These are phyloP conservation scores for Lagocephalus sceleratus DNA, from an alignment of 2,797 vertebrate genomes.

Conservation along the genomic window DNA sequence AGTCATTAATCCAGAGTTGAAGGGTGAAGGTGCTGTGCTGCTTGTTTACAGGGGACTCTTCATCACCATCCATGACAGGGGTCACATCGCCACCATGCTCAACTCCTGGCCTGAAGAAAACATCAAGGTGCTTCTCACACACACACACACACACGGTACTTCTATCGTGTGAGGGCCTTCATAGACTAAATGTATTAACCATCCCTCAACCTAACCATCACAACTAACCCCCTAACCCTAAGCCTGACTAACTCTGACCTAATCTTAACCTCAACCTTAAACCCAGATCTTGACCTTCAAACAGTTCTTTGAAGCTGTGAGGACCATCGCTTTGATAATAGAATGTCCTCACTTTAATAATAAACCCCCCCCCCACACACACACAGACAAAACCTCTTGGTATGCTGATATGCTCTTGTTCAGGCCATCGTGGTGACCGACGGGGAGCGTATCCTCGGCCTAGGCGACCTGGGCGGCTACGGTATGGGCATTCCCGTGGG, in stretches of 20 bases:
- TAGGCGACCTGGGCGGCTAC: slow-evolving; percentile 93
- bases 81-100: slow-evolving; percentile 92
- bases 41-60: slow-evolving; percentile 86
- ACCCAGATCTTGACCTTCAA: too few species aligned
- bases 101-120: slow-evolving; percentile 96
- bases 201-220: too few species aligned
- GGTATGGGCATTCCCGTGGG: slow-evolving; percentile 98
- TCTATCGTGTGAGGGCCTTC: too few species aligned
- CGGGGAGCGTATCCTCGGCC: slow-evolving; percentile 93
- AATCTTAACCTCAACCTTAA: too few species aligned
- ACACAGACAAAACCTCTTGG: not conserved
- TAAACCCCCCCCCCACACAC: not conserved
- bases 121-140: slow-evolving; percentile 82
- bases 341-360: too few species aligned
- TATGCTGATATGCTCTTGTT: slow-evolving; percentile 1
- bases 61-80: slow-evolving; percentile 96
- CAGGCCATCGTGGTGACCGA: slow-evolving; percentile 97
- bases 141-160: not conserved
- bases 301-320: too few species aligned
- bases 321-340: too few species aligned
- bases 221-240: too few species aligned
- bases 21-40: not conserved
- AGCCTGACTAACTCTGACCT: too few species aligned
- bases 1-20: too few species aligned
- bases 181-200: too few species aligned